Percentiles rank a stretch among this genome's conserved stretches.
Conservation (phyloP, 1,140 invertebrate species). For the Drosophila athabasca region DNA sequence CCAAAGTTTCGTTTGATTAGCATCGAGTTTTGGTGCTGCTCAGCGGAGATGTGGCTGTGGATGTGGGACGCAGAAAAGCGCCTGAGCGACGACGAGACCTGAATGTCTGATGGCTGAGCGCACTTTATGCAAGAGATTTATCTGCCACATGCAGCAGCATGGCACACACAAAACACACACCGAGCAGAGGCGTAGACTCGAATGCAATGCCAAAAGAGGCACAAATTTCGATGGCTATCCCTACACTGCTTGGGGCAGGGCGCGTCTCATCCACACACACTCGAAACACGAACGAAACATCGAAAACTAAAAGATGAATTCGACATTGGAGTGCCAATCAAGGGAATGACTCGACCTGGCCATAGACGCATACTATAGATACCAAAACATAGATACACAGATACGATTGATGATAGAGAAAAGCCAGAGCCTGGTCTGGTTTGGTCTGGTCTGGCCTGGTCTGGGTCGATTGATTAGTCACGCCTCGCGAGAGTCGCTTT, state of each 20-base stretch:
- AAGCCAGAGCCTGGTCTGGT: neutral
- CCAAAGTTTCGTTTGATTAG: conserved; percentile 40
- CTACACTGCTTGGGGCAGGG: conserved; percentile 8
- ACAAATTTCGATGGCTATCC: conserved; percentile 14
- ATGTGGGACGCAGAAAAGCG: conserved; percentile 32
- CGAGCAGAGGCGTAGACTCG: conserved; percentile 21
- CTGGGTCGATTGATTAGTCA: conserved; percentile 45
- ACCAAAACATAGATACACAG: conserved; percentile 3
- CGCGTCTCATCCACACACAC: conserved; percentile 26
- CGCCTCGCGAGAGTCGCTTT: conserved; percentile 28
- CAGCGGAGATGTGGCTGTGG: neutral
- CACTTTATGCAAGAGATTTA: conserved; percentile 64
- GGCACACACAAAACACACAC: neutral
- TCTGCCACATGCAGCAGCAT: conserved; percentile 15
- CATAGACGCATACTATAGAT: conserved; percentile 20
- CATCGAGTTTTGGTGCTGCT: conserved; percentile 30
- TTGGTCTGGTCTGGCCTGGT: too few relatives aligned
- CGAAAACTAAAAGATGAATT: conserved; percentile 35
- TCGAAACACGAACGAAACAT: conserved; percentile 7
- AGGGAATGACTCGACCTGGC: conserved; percentile 18
- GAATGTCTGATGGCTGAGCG: conserved; percentile 44
- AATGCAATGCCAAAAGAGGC: conserved; percentile 47
- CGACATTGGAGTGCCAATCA: conserved; percentile 52
- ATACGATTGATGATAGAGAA: neutral
- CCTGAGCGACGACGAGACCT: conserved; percentile 11